These are phyloP conservation scores for Phalanger gymnotis DNA, from an alignment of 2,797 vertebrate genomes.

Conservation along the genomic window DNA sequence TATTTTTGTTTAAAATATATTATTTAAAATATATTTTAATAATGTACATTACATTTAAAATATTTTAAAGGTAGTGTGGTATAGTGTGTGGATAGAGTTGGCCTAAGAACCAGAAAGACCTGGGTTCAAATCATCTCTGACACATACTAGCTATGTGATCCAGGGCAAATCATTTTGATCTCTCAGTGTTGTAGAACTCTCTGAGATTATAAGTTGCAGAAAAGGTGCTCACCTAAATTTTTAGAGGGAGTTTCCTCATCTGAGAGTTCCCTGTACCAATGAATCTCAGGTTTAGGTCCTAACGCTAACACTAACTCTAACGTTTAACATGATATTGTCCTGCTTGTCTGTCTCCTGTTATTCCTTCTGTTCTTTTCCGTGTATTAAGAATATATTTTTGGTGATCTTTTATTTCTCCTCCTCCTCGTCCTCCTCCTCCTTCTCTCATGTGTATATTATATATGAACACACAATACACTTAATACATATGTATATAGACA, in stretches of 20 bases:
- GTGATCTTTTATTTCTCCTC: not conserved
- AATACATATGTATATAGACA: no score
- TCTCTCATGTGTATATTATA: not conserved
- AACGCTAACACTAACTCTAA: no score
- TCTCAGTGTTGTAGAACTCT: not conserved
- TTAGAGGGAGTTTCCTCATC: not conserved
- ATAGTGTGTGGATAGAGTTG: no score
- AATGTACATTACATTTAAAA: not conserved
- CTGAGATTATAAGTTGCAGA: not conserved
- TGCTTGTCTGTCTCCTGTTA: not conserved
- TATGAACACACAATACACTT: not conserved
- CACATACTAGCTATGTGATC: not conserved
- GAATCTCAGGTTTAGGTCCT: not conserved
- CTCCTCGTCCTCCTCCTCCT: not conserved
- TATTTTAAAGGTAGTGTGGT: not conserved
- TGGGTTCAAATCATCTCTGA: not conserved
- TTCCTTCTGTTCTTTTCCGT: not conserved
- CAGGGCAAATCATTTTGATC: not conserved
- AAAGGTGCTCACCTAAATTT: not conserved
- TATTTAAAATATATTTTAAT: not conserved
- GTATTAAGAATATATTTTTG: not conserved
- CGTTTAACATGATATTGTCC: not conserved
- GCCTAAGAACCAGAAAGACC: not conserved
- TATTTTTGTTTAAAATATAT: not conserved
- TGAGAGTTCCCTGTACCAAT: not conserved